Base-by-base conservation (phyloP, 2,113 vertebrate genomes). In the Nipponia nippon region DNA sequence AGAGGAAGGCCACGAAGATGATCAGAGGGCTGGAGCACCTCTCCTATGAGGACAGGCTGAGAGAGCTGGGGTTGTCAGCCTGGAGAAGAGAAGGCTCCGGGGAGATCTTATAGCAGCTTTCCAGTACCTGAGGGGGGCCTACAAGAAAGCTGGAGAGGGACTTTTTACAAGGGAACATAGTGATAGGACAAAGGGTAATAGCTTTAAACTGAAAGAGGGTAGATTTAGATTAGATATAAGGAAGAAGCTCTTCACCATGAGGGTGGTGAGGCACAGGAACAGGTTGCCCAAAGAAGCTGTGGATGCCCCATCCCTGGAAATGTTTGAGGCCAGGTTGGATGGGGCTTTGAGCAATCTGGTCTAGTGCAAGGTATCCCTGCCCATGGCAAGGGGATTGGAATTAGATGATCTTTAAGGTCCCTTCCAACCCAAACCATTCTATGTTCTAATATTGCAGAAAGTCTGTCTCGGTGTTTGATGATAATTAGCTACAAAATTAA, bases 401-500 rank as follows among this genome's bases (percentile, higher is more conserved):
- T 3, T 5, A 6, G 30, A 34, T 34, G 18, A 20, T 32, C 30
- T 56, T 34, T 56, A 34, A 34, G 30, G 55, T 56, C 55, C 55
- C 55, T 56, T n/a, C 34, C 56, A 59, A 15, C 21, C 9, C 21
- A 59, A 59, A 59, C 56, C 56, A 59, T 34, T 59, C 34, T 59
- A 9, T n/a, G 56, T 96, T 97, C 94, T 96, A 95, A 94, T 95
- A 95, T 27, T 71, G 89, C 96, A 96, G 94, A 97, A 98, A 96
- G 78, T 94, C 86, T 95, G 80, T 90, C 93, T 97, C 94, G 88
- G 93, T 97, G 66, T 98, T 98, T 98, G 87, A 96, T 95, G 96
- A 93, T 90, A 93, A 98, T 97, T 98, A 97, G 85, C 85, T 98
- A 94, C 92, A 98, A 98, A 98, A 98, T 97, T 96, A 97, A 67